Percentiles rank a stretch among this genome's conserved stretches.
phyloP scores from a whole-genome alignment of 2,797 vertebrate genomes.

The Serranus cabrilla region DNA sequence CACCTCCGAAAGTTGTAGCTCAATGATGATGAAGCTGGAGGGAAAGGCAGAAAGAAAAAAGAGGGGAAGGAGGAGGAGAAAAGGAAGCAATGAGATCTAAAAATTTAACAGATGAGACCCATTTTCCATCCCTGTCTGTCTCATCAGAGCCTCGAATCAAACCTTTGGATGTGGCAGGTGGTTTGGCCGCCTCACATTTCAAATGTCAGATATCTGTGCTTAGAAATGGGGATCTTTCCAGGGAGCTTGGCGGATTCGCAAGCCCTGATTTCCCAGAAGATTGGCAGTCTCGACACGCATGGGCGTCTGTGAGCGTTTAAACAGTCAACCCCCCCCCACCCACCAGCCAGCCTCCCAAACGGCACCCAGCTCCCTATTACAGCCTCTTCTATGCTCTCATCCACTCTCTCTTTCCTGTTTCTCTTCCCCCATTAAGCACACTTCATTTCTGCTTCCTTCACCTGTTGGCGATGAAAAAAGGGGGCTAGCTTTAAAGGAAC shows the following conservation, averaged over 20 bases:
- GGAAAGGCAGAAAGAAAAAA: conserved; percentile 41
- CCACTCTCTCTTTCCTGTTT: conserved; percentile 31
- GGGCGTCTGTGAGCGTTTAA: conserved; percentile 80
- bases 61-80: conserved; percentile 30
- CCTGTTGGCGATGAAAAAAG: conserved; percentile 43
- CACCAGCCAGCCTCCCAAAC: conserved; percentile 45
- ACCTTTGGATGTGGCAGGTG: conserved; percentile 76
- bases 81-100: conserved; percentile 63
- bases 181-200: conserved; percentile 76
- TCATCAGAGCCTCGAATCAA: conserved; percentile 71
- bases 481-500: conserved; percentile 48
- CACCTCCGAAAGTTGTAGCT: conserved; percentile 74
- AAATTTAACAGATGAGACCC: conserved; percentile 79
- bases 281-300: conserved; percentile 82
- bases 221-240: conserved; percentile 73
- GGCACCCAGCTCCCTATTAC: conserved; percentile 62
- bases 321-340: conserved; percentile 58
- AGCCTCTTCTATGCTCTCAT: conserved; percentile 50
- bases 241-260: conserved; percentile 77
- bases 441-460: conserved; percentile 61
- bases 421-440: conserved; percentile 42
- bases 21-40: conserved; percentile 77
- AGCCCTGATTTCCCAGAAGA: conserved; percentile 84
- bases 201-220: conserved; percentile 81
- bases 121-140: conserved; percentile 69